phyloP scores from a whole-genome alignment of 2,797 vertebrate genomes.

The Onychomys leucogaster region DNA sequence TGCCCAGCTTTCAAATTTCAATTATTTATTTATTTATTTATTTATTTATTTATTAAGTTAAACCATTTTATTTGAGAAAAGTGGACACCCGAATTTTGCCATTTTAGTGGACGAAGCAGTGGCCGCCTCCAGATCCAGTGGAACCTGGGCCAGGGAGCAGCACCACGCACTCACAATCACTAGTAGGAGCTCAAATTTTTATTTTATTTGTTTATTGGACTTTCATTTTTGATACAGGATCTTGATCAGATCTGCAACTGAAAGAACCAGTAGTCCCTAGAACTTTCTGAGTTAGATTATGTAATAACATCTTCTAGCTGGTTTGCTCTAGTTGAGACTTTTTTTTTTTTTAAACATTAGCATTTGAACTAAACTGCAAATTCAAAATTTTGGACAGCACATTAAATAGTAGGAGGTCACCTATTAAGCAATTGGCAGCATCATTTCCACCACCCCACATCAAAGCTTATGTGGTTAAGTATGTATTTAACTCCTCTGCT shows the following conservation, averaged over 20 bases:
- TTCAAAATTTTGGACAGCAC: slow-evolving; percentile 2
- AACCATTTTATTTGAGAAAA: neutral
- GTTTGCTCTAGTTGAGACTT: neutral
- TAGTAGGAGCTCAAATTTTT: too few relatives aligned
- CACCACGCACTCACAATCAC: too few relatives aligned
- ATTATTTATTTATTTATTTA: too few relatives aligned
- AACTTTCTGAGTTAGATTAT: slow-evolving; percentile 18
- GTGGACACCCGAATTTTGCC: too few relatives aligned
- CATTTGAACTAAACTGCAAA: neutral
- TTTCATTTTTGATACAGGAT: neutral
- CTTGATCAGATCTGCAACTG: slow-evolving; percentile 36
- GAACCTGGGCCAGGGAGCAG: too few relatives aligned
- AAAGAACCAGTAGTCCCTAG: neutral
- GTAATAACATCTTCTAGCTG: slow-evolving; percentile 3
- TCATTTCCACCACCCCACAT: too few relatives aligned
- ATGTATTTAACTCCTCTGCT: neutral
- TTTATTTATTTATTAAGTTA: too few relatives aligned
- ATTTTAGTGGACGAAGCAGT: neutral
- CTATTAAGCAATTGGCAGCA: neutral
- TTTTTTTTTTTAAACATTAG: neutral
- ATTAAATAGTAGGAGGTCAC: neutral
- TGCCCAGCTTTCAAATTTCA: neutral
- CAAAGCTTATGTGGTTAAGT: neutral
- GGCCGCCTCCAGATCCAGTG: neutral
- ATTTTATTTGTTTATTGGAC: neutral